Percentiles rank a stretch among this genome's conserved stretches.
Evolutionary conservation across 2,113 vertebrate species (phyloP).

Genomic region (Aptenodytes patagonicus): DNA sequence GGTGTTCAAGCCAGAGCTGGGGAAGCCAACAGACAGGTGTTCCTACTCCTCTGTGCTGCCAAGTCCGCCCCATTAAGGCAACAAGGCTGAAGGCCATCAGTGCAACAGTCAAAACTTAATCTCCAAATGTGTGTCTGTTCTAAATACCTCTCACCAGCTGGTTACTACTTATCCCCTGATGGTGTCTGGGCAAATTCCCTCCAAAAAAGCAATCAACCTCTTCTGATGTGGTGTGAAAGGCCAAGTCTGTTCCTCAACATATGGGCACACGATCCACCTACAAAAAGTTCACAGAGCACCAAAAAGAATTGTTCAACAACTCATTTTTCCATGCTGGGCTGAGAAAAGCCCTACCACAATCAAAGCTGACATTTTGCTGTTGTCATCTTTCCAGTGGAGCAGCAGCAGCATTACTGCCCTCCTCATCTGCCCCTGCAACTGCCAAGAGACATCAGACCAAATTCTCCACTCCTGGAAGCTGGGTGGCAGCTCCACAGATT

Average conservation of each 20-base stretch:
- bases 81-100: neutral
- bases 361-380: neutral
- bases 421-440: neutral
- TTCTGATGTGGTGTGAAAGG: neutral
- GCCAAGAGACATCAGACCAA: neutral
- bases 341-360: neutral
- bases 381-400: neutral
- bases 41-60: neutral
- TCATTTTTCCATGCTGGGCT: neutral
- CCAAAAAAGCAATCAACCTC: slow-evolving; percentile 5
- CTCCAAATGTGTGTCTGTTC: neutral
- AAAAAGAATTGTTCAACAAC: neutral
- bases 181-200: neutral
- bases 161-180: slow-evolving; percentile 10
- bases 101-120: slow-evolving; percentile 19
- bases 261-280: neutral
- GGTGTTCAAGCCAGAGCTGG: neutral
- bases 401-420: neutral
- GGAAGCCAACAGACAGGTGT: slow-evolving; percentile 6
- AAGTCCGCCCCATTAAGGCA: neutral
- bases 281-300: neutral
- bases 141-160: slow-evolving; percentile 50
- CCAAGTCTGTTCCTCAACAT: neutral
- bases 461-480: neutral
- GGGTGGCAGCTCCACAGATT: neutral